These are phyloP conservation scores for Chaetophractus vellerosus DNA, from an alignment of 2,797 vertebrate genomes.

Conservation along the genomic window DNA sequence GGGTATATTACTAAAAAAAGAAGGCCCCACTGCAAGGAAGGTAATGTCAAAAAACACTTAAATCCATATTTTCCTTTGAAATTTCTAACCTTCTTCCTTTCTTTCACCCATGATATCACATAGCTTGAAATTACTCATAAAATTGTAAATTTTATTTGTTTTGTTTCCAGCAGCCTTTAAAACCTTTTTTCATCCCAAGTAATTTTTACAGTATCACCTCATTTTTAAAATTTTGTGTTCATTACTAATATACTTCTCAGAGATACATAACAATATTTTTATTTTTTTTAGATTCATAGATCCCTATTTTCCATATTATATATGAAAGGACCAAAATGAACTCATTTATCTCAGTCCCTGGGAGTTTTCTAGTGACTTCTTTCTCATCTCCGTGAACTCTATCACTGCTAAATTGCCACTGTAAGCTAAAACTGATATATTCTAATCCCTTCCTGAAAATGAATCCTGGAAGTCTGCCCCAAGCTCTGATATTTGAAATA, in stretches of 20 bases:
- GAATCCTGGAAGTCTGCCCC: neutral
- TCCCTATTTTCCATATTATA: neutral
- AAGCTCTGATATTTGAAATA: neutral
- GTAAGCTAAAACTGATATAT: neutral
- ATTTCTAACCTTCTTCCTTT: neutral
- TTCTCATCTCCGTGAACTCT: neutral
- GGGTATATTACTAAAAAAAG: constrained; percentile 94
- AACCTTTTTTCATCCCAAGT: neutral
- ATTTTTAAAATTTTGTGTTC: constrained; percentile 21
- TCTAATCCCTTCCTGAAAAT: constrained; percentile 34
- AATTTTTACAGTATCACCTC: neutral
- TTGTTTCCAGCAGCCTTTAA: neutral
- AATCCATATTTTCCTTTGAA: too few species aligned
- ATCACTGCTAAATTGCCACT: neutral
- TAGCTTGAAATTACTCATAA: neutral
- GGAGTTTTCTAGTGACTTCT: neutral
- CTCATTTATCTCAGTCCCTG: neutral
- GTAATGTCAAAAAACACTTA: too few species aligned
- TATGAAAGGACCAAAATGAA: neutral
- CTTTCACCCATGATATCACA: neutral
- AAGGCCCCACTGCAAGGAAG: constrained; percentile 90
- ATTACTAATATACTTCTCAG: neutral
- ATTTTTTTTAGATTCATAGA: neutral
- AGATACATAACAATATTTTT: neutral
- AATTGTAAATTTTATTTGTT: neutral